Percentiles rank a stretch among this genome's conserved stretches.
Evolutionary conservation across 2,888 invertebrate genomes (phyloP).

Genomic region (Alloscopus bannaensis): DNA sequence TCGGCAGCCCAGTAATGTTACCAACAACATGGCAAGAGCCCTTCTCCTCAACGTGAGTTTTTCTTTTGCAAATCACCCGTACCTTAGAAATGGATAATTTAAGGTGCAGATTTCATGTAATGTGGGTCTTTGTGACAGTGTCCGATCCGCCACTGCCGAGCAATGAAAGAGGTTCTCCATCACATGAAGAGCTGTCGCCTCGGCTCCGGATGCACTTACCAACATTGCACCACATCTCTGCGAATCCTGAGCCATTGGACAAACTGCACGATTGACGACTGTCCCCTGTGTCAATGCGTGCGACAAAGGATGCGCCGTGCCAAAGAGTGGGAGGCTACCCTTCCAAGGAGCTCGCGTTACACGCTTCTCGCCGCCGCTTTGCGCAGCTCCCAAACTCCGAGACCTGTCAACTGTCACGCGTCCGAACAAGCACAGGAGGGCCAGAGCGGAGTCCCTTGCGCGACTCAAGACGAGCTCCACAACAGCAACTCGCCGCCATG

Average conservation of each 20-base stretch:
- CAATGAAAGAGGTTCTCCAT: constrained; percentile 43
- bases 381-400: constrained; percentile 47
- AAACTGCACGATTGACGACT: constrained; percentile 52
- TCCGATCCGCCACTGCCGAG: constrained; percentile 52
- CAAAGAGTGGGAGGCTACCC: constrained; percentile 55
- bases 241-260: constrained; percentile 56
- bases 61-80: background rate
- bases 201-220: constrained; percentile 29
- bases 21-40: constrained; percentile 40
- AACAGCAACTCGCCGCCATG: constrained; percentile 11
- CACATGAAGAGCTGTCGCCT: constrained; percentile 50
- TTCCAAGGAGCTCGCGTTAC: constrained; percentile 43
- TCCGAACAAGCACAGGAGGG: constrained; percentile 54
- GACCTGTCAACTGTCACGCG: constrained; percentile 45
- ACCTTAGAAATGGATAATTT: background rate
- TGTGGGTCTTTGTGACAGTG: constrained; percentile 22
- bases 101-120: background rate
- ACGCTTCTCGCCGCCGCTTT: constrained; percentile 51
- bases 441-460: constrained; percentile 48
- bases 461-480: constrained; percentile 42
- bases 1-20: background rate
- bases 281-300: constrained; percentile 53
- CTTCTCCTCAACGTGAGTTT: constrained; percentile 51
- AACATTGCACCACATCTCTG: constrained; percentile 51
- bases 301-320: constrained; percentile 47